phyloP scores from a whole-genome alignment of 2,797 vertebrate species.

The Mycteria americana region DNA sequence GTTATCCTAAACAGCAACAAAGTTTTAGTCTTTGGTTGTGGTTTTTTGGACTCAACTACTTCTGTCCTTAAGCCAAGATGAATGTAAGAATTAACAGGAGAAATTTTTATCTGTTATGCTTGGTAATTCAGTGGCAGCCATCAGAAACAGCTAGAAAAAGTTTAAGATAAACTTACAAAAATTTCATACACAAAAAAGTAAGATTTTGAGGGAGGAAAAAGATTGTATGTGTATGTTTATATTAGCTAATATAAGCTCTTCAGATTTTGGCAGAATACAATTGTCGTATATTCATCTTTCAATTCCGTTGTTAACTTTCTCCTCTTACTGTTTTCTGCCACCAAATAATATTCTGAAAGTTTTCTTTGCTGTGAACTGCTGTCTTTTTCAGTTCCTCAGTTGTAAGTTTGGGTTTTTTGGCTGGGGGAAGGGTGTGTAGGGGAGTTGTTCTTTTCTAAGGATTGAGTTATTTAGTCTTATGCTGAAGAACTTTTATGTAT shows the following conservation, averaged over 20 bases:
- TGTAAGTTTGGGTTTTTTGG: neutral
- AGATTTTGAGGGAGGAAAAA: neutral
- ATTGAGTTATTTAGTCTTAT: neutral
- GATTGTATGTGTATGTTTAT: neutral
- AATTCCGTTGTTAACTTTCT: neutral
- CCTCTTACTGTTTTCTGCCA: neutral
- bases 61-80: neutral
- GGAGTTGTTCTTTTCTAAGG: neutral
- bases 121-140: neutral
- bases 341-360: neutral
- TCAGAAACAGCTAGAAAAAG: neutral
- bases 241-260: neutral
- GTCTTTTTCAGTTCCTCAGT: neutral
- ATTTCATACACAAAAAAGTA: neutral
- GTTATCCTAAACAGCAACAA: neutral
- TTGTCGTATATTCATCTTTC: neutral
- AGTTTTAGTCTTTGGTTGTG: neutral
- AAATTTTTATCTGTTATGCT: neutral
- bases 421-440: too few relatives aligned
- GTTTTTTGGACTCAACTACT: neutral
- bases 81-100: neutral
- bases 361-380: neutral
- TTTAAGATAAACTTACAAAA: neutral
- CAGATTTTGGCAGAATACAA: neutral
- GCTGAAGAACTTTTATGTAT: neutral